Percentiles rank a stretch among this genome's conserved stretches.
These are phyloP conservation scores for Tachysurus vachellii DNA, from an alignment of 2,113 vertebrate species.

Conservation along the genomic window DNA sequence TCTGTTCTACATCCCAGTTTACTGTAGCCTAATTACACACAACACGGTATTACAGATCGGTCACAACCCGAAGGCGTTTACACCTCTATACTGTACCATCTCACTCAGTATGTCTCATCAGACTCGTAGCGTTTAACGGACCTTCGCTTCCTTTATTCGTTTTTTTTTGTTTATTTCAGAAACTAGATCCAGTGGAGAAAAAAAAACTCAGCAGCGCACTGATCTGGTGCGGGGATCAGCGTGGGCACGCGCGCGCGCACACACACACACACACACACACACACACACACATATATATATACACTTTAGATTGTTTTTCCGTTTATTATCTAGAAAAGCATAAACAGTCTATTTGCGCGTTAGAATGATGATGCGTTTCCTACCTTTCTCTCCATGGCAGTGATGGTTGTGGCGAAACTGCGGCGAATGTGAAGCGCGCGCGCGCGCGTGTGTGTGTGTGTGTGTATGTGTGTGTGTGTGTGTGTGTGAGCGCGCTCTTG, in stretches of 20 bases:
- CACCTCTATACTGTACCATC: not conserved
- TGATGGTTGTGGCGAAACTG: constrained; percentile 17
- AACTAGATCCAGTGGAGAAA: constrained; percentile 58
- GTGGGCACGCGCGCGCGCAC: constrained; percentile 42
- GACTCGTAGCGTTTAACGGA: not conserved
- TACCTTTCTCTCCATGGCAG: constrained; percentile 82
- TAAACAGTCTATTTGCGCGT: not conserved
- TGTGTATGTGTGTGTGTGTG: not conserved
- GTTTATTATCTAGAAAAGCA: not conserved
- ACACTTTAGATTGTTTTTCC: constrained; percentile 8
- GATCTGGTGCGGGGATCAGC: constrained; percentile 60
- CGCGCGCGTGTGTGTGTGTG: not conserved
- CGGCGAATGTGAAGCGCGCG: not conserved
- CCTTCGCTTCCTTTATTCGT: not conserved
- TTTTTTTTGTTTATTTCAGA: constrained; percentile 38
- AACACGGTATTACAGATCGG: constrained; percentile 6
- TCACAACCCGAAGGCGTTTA: not conserved
- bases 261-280: constrained; percentile 49
- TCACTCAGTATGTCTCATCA: not conserved
- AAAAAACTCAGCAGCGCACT: constrained; percentile 67
- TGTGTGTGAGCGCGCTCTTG: constrained; percentile 30
- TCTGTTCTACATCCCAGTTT: constrained; percentile 17
- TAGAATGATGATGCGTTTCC: constrained; percentile 50
- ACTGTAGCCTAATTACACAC: constrained; percentile 39
- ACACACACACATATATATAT: constrained; percentile 51